Evolutionary conservation across 2,113 vertebrate species (phyloP).

Genomic region (Lepisosteus osseus): DNA sequence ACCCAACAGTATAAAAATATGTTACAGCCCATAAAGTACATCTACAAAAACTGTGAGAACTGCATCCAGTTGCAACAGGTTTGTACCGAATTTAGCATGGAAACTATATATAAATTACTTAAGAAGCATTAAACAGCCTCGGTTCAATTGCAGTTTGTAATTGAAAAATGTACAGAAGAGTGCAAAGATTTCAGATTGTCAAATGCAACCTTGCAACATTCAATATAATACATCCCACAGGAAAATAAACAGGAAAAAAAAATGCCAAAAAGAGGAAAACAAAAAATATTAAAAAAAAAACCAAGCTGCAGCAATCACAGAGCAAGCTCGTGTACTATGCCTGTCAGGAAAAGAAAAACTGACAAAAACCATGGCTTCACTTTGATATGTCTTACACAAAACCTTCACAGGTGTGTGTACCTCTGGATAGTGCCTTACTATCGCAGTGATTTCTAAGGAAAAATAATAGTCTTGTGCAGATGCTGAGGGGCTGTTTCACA

Average conservation of each 20-base stretch:
- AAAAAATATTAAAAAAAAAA: constrained; percentile 9
- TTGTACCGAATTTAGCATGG: constrained; percentile 59
- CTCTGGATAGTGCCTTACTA: not conserved
- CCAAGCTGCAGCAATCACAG: constrained; percentile 62
- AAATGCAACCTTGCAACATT: constrained; percentile 81
- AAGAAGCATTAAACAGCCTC: constrained; percentile 57
- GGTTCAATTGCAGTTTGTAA: constrained; percentile 53
- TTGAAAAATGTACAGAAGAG: constrained; percentile 72
- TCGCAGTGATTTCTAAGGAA: too few relatives aligned
- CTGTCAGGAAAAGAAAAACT: constrained; percentile 53
- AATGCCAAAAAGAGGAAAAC: constrained; percentile 5
- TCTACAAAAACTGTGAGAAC: constrained; percentile 55
- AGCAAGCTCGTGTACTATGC: constrained; percentile 46
- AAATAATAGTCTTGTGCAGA: too few relatives aligned
- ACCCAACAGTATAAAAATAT: constrained; percentile 68
- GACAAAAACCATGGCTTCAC: constrained; percentile 22
- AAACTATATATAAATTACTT: constrained; percentile 59
- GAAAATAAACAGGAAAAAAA: constrained; percentile 48
- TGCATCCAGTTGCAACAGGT: constrained; percentile 58
- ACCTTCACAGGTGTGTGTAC: constrained; percentile 37
- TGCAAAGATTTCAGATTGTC: constrained; percentile 84
- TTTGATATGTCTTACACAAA: constrained; percentile 53
- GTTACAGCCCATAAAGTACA: constrained; percentile 37
- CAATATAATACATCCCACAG: constrained; percentile 67
- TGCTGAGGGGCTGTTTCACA: too few relatives aligned